These are phyloP conservation scores for Egretta garzetta DNA, from an alignment of 2,113 vertebrate species.

Conservation along the genomic window DNA sequence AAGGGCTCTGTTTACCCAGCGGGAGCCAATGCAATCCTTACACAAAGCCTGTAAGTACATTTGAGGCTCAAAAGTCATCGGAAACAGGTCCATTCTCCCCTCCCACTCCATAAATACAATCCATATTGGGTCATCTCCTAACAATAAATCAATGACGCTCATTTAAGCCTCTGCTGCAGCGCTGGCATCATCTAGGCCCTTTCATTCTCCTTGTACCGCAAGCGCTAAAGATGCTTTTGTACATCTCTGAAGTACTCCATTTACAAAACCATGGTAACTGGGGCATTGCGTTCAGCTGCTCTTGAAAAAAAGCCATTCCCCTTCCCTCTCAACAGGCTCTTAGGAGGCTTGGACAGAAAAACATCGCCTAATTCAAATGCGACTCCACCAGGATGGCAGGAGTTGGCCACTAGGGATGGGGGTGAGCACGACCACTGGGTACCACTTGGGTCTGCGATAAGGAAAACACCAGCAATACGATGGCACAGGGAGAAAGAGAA, in stretches of 20 bases:
- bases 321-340: neutral
- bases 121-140: conserved; percentile 15
- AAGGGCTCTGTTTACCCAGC: neutral
- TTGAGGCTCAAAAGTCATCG: conserved; percentile 1
- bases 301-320: neutral
- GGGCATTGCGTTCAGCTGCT: conserved; percentile 13
- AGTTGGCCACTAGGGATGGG: neutral
- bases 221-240: conserved; percentile 58
- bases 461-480: neutral
- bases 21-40: neutral
- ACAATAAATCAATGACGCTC: neutral
- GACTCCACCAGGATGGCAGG: neutral
- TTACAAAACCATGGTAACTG: conserved; percentile 19
- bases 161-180: neutral
- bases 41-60: neutral
- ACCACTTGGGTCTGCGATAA: neutral
- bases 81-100: neutral
- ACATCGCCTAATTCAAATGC: neutral
- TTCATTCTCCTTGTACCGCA: neutral
- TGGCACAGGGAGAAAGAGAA: neutral
- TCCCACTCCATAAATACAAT: neutral
- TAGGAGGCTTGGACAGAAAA: neutral
- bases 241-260: conserved; percentile 8
- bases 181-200: conserved; percentile 4
- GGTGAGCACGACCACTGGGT: accelerated